These are phyloP conservation scores for Crotalus viridis DNA, from an alignment of 2,113 vertebrate genomes.

Conservation along the genomic window DNA sequence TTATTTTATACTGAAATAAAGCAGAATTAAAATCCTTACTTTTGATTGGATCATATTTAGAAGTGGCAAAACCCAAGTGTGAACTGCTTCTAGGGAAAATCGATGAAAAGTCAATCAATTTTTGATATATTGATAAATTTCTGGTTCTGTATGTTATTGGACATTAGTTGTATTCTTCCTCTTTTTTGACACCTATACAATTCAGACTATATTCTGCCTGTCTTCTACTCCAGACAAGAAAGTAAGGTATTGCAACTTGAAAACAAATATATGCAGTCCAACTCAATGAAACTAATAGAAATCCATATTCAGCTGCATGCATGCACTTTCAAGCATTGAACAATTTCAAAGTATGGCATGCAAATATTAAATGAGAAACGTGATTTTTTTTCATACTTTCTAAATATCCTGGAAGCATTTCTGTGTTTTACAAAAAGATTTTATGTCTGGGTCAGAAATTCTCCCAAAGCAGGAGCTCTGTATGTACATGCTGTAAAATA, in stretches of 20 bases:
- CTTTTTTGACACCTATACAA: not conserved
- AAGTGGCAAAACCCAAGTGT: not conserved
- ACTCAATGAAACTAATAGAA: conserved; percentile 21
- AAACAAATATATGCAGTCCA: conserved; percentile 8
- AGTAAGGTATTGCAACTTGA: conserved; percentile 22
- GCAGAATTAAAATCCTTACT: not conserved
- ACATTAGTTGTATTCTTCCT: not conserved
- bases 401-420: conserved; percentile 7
- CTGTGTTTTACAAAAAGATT: not conserved
- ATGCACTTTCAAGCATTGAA: conserved; percentile 8
- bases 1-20: not conserved
- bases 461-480: not conserved
- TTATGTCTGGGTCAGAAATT: conserved; percentile 7
- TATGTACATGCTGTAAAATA: conserved; percentile 1
- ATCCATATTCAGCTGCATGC: conserved; percentile 9
- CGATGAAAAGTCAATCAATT: not conserved
- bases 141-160: not conserved
- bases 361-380: not conserved
- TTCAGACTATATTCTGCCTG: conserved; percentile 13
- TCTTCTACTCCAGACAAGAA: conserved; percentile 6
- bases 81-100: not conserved
- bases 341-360: not conserved
- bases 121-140: not conserved
- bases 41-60: not conserved
- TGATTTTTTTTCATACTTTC: conserved; percentile 16